Evolutionary conservation across 2,797 vertebrate species (phyloP), one percentile per base, ranked within the genome.

Genomic region (Halcyon smyrnensis): DNA sequence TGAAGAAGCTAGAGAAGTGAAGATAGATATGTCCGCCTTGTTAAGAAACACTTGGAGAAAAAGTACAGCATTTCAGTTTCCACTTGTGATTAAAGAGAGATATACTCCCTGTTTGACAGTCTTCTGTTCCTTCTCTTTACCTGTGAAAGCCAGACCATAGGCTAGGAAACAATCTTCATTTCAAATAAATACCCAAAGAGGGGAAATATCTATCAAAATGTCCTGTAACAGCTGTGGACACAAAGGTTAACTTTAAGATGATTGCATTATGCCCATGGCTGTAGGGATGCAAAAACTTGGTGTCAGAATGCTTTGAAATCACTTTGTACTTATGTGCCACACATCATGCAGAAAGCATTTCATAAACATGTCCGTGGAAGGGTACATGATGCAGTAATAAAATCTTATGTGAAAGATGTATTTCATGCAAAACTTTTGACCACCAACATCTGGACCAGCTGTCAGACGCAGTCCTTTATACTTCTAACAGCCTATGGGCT

Each of bases 301-400:
- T n/a, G 45, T 45, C 57, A 90, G 36, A 60, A 79, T 12, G 5
- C 34, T 54, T 23, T 65, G 54, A 65, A 51, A 69, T 54, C 13
- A 32, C 36, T 48, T 48, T 28, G 13, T 32, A 12, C n/a, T 15
- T 24, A 4, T n/a, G 21, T 78, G 36, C 51, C 48, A 24, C 36
- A 34, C 2, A 36, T 32, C 30, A 32, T 0, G 2, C 10, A 50
- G 20, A 34, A 73, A 74, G 24, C 2, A 3, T 30, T 56, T 43
- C 32, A 28, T 34, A 64, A 65, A 15, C 28, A 36, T 0, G 0
- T 69, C 54, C 36, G 1, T 3, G 37, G 48, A 30, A 59, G 13
- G 8, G 14, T 60, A 46, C 0, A 1, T 81, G 53, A 41, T 1
- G 0, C 12, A 16, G 5, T 32, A 60, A 25, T 5, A 41, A 67